Evolutionary conservation across 35 echinoderm and acorn worm genomes (phyloP).

Genomic region (Patiria miniata): DNA sequence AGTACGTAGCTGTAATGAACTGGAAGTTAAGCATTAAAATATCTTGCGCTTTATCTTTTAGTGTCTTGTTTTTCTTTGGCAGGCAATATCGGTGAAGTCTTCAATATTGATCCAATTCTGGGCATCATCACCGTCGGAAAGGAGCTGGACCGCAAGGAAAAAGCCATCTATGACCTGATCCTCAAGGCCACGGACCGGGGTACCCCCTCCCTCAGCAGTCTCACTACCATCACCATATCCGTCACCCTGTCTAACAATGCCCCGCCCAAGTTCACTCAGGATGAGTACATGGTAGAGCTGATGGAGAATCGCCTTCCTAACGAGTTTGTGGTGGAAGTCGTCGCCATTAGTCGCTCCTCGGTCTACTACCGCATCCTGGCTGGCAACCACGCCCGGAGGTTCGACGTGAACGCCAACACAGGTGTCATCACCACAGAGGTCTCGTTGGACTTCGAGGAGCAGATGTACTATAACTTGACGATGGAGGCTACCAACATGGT

Average conservation of each 20-base stretch:
- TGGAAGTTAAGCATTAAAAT: not conserved
- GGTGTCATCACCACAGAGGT: conserved; percentile 76
- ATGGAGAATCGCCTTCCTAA: conserved; percentile 66
- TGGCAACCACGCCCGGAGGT: conserved; percentile 71
- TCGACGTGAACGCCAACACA: conserved; percentile 83
- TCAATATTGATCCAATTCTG: conserved; percentile 72
- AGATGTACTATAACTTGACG: conserved; percentile 82
- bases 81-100: conserved; percentile 90
- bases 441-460: conserved; percentile 77
- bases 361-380: conserved; percentile 82
- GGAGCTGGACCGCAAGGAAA: conserved; percentile 76
- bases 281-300: conserved; percentile 81
- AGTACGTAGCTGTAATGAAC: not conserved
- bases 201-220: conserved; percentile 61
- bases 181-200: conserved; percentile 82
- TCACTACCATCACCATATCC: conserved; percentile 72
- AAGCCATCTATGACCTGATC: conserved; percentile 67
- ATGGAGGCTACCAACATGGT: conserved; percentile 93
- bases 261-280: conserved; percentile 71
- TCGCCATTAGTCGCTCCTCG: conserved; percentile 79
- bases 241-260: conserved; percentile 94
- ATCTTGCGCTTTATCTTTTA: not conserved
- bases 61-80: conserved; percentile 14
- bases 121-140: conserved; percentile 70
- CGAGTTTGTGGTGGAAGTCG: conserved; percentile 63